phyloP scores from a whole-genome alignment of 2,113 vertebrate genomes.

The Dolichotis patagonum region DNA sequence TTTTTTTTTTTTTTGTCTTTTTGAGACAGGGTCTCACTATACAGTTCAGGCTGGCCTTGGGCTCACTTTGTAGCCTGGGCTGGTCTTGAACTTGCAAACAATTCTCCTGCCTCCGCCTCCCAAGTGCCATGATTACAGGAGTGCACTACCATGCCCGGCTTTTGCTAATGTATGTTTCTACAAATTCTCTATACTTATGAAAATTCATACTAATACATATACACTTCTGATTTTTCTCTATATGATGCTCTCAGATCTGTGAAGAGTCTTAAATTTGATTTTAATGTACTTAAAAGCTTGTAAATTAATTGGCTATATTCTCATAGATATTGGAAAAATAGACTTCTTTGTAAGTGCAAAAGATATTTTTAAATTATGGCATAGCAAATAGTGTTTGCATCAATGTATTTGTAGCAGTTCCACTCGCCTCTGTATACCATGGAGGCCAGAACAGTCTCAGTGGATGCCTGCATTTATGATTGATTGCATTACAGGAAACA shows the following conservation, averaged over 20 bases:
- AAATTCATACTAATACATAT: not conserved
- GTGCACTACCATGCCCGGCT: too few species aligned
- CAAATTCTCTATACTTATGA: not conserved
- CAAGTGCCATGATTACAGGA: too few species aligned
- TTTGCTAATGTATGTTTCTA: not conserved
- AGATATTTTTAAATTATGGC: not conserved
- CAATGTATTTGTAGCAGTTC: not conserved
- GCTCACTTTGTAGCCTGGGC: too few species aligned
- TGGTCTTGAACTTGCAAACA: too few species aligned
- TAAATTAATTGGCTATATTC: not conserved
- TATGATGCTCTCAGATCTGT: not conserved
- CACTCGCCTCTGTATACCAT: not conserved
- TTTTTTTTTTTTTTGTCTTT: too few species aligned
- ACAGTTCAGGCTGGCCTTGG: too few species aligned
- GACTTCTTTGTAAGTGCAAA: not conserved
- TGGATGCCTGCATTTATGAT: not conserved
- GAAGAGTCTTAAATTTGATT: not conserved
- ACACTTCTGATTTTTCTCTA: not conserved
- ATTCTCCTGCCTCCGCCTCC: too few species aligned
- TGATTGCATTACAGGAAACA: not conserved
- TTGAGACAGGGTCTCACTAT: too few species aligned
- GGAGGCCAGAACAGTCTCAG: not conserved
- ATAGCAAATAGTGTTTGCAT: not conserved
- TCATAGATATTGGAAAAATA: not conserved
- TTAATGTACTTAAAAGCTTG: not conserved